Evolutionary conservation across 23 tunicate species (phyloP).

Genomic region (Botrylloides violaceus): DNA sequence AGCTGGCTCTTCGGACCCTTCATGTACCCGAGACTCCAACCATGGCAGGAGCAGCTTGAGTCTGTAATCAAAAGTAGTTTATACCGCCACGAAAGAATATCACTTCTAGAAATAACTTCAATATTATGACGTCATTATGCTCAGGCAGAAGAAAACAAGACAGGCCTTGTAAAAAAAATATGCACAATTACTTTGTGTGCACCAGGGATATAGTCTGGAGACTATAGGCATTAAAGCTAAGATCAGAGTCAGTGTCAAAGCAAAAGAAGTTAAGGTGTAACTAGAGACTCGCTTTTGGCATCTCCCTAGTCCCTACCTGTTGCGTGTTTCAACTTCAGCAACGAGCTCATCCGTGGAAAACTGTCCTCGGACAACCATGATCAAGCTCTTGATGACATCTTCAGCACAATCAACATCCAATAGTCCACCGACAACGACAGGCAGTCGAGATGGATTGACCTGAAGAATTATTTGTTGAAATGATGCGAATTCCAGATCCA

Average conservation of each 20-base stretch:
- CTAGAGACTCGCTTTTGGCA: background rate
- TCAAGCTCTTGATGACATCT: slow-evolving; percentile 92
- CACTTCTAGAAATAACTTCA: too few relatives aligned
- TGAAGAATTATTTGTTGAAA: too few relatives aligned
- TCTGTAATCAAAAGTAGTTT: too few relatives aligned
- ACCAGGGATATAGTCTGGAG: too few relatives aligned
- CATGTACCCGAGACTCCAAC: slow-evolving; percentile 94
- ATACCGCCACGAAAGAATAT: too few relatives aligned
- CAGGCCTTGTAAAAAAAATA: too few relatives aligned
- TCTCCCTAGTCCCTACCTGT: slow-evolving; percentile 77
- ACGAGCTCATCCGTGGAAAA: slow-evolving; percentile 98
- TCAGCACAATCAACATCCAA: slow-evolving; percentile 98
- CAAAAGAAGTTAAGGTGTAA: background rate
- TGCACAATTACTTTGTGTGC: too few relatives aligned
- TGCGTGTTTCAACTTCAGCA: slow-evolving; percentile 95
- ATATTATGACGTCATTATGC: too few relatives aligned
- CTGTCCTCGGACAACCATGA: slow-evolving; percentile 95
- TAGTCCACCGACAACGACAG: slow-evolving; percentile 96
- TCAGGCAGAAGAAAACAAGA: too few relatives aligned
- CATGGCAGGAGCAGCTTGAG: slow-evolving; percentile 95
- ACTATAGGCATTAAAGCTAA: too few relatives aligned
- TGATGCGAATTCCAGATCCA: background rate
- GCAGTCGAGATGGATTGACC: slow-evolving; percentile 99
- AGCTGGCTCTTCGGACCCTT: slow-evolving; percentile 95
- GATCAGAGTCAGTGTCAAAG: background rate